phyloP scores from a whole-genome alignment of 2,113 vertebrate genomes.

The Thomomys bottae region DNA sequence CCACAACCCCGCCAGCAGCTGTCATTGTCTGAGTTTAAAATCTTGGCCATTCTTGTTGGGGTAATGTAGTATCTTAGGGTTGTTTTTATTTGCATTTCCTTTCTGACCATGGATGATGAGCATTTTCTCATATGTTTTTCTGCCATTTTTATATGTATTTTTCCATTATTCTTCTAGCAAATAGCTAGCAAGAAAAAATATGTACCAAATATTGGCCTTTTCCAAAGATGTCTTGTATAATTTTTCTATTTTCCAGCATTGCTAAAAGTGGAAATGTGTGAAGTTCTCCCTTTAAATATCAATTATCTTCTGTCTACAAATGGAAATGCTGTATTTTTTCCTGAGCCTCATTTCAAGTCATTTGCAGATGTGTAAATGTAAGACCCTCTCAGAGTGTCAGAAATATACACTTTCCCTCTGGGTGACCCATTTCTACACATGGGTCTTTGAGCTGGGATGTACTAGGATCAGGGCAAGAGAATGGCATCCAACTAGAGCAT shows the following conservation, averaged over 20 bases:
- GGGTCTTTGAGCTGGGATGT: constrained; percentile 33
- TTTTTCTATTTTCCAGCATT: constrained; percentile 69
- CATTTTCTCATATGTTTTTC: too few relatives aligned
- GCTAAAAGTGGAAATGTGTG: constrained; percentile 31
- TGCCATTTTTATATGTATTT: not conserved
- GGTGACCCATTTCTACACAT: constrained; percentile 23
- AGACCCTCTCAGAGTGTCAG: constrained; percentile 26
- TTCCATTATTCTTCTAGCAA: not conserved
- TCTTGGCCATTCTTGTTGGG: too few relatives aligned
- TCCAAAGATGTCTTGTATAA: constrained; percentile 68
- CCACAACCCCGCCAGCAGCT: too few relatives aligned
- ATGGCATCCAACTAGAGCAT: not conserved
- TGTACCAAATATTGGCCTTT: not conserved
- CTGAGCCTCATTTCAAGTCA: constrained; percentile 19
- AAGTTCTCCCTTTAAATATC: constrained; percentile 22
- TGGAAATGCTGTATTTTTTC: constrained; percentile 22
- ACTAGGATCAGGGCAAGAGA: not conserved
- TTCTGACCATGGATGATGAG: too few relatives aligned
- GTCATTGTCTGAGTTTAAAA: too few relatives aligned
- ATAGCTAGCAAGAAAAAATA: constrained; percentile 3
- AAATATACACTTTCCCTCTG: constrained; percentile 30
- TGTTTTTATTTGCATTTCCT: too few relatives aligned
- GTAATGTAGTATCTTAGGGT: too few relatives aligned
- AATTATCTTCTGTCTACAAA: constrained; percentile 40
- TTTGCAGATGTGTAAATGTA: constrained; percentile 53